A percentile compares a stretch with the other conserved stretches of the same genome.
phyloP scores from a whole-genome alignment of 2,888 invertebrate species.

The Mythimna vitellina region DNA sequence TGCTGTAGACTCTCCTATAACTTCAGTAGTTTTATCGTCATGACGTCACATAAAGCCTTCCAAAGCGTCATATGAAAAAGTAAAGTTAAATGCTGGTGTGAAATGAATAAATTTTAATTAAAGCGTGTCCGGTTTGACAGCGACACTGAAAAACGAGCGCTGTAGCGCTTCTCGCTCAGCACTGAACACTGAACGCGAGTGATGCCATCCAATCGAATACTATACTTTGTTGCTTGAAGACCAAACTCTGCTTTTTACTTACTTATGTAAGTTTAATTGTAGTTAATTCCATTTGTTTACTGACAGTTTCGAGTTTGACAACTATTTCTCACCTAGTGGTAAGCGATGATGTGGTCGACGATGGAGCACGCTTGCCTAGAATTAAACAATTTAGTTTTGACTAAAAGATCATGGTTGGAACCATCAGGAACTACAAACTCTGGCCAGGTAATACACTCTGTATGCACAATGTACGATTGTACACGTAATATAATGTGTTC shows the following conservation, averaged over 20 bases:
- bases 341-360: no score
- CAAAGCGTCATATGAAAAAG: constrained; percentile 42
- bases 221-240: constrained; percentile 22
- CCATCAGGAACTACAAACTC: no score
- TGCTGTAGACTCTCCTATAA: constrained; percentile 20
- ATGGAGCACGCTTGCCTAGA: no score
- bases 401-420: no score
- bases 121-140: constrained; percentile 55
- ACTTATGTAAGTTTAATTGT: neutral
- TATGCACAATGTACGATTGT: no score
- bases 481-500: no score
- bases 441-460: no score
- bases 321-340: no score
- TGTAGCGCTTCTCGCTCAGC: constrained; percentile 5
- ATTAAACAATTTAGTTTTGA: no score
- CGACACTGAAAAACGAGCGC: constrained; percentile 64
- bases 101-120: constrained; percentile 67
- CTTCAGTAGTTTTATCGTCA: constrained; percentile 42
- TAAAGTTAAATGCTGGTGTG: constrained; percentile 45
- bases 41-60: constrained; percentile 42
- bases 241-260: constrained; percentile 1
- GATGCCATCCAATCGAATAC: constrained; percentile 26
- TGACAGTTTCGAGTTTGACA: no score
- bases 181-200: constrained; percentile 13
- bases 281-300: no score